phyloP scores from a whole-genome alignment of 2,888 invertebrate genomes.

The Drosophila mettleri region DNA sequence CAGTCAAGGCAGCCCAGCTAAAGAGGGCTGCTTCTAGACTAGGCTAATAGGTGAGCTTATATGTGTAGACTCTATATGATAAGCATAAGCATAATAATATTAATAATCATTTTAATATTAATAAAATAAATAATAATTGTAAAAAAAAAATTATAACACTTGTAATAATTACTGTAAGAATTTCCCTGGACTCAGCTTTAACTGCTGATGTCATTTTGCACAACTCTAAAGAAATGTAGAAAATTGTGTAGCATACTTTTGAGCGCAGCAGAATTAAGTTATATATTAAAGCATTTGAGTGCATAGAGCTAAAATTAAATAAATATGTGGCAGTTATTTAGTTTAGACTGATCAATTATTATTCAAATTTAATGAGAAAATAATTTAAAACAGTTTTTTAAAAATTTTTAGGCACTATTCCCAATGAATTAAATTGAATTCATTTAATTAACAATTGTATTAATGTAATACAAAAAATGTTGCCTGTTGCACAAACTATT shows the following conservation, averaged over 20 bases:
- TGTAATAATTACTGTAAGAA: too few species aligned
- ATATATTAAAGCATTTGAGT: not conserved
- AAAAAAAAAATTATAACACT: too few species aligned
- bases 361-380: not conserved
- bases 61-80: not conserved
- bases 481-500: too few species aligned
- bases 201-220: too few species aligned
- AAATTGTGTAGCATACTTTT: not conserved
- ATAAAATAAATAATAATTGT: too few species aligned
- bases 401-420: not conserved
- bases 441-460: not conserved
- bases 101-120: too few species aligned
- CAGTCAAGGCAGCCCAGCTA: not conserved
- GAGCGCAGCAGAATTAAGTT: not conserved
- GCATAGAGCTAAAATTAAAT: too few species aligned
- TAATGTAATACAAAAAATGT: not conserved
- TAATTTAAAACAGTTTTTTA: not conserved
- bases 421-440: too few species aligned
- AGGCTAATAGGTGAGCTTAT: not conserved
- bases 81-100: too few species aligned
- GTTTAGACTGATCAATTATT: too few species aligned
- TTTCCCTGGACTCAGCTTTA: too few species aligned
- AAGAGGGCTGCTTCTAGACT: conserved; percentile 4
- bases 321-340: not conserved
- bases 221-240: not conserved